Base-by-base conservation (phyloP, 2,113 vertebrate species). In the Lamprologus speciosus region DNA sequence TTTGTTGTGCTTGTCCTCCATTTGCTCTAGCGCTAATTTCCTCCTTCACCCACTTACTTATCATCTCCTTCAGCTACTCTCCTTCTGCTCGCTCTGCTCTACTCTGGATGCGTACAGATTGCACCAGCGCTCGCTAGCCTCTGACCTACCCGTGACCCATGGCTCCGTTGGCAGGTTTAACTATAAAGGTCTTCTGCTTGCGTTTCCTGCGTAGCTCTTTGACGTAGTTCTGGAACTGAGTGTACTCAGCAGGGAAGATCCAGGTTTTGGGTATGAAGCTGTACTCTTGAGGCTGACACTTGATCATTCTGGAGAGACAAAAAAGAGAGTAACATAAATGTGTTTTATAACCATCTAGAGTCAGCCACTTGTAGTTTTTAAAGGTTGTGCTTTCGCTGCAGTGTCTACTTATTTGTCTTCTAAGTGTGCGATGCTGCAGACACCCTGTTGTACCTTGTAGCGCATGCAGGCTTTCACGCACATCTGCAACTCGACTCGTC, bases 191-290 rank as follows among this genome's bases (percentile, higher is more conserved):
- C 95, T 99, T 99, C 96, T 99, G 98, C 90, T 97, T 98, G 89
- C 97, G 97, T 92, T 98, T 99, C 94, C 98, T 97, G 91, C 98
- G 98, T 78, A 99, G 81, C 95, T 99, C 99, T 96, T 99, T 99
- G 47, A 98, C 97, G 13, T 99, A 99, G 91, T 98, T 99, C 95
- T 99, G 99, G 92, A 99, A 99, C 92, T 99, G 98, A 26, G 98
- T 99, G 93, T 98, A 99, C 86, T 99, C 98, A 12, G 98, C 97
- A 26, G 98, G 98, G 90, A 99, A 99, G 93, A 99, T 99, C 98
- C 98, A 99, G 0, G 98, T 99, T 93, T 97, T 97, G 93, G 98
- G 99, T 94, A 98, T 97, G 96, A 99, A 99, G 92, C 97, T 97
- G 92, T 99, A 99, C 88, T 99, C 99, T 95, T 98, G 97, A 95